Conservation (phyloP, 1,140 invertebrate species). For the Scaptomyza montana region DNA sequence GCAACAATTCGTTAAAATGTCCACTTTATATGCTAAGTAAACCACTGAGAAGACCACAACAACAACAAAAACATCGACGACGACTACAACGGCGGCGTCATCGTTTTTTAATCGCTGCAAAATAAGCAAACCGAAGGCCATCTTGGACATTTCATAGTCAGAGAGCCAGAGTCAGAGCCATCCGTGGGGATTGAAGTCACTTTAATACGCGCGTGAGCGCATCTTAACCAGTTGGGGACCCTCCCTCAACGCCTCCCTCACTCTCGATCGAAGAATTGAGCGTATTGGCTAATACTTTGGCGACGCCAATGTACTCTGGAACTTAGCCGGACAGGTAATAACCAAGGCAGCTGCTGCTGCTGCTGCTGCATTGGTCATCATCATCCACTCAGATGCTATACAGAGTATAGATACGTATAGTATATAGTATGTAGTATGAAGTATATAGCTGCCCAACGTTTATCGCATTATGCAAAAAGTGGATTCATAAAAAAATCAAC, state of each 20-base stretch:
- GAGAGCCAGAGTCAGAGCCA: constrained; percentile 39
- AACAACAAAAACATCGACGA: too few relatives aligned
- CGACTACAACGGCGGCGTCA: constrained; percentile 52
- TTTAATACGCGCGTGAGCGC: constrained; percentile 59
- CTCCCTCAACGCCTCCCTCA: not conserved
- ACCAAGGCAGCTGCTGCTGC: not conserved
- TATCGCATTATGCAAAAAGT: constrained; percentile 60
- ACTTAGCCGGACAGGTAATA: constrained; percentile 7
- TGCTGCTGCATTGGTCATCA: constrained; percentile 25
- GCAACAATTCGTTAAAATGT: constrained; percentile 12
- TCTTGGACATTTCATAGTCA: constrained; percentile 71
- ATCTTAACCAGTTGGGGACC: constrained; percentile 66
- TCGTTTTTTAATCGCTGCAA: constrained; percentile 77
- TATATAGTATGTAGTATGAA: not conserved
- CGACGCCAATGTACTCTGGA: constrained; percentile 35
- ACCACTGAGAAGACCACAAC: constrained; percentile 21
- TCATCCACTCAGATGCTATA: constrained; percentile 20
- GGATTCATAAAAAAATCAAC: constrained; percentile 45
- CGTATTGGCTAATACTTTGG: constrained; percentile 59
- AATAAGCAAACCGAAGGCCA: constrained; percentile 66
- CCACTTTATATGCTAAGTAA: constrained; percentile 70
- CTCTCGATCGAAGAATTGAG: not conserved
- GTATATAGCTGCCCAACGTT: not conserved
- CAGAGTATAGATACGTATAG: constrained; percentile 11
- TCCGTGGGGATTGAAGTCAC: constrained; percentile 67